These are phyloP conservation scores for Phataginus tetradactyla DNA, from an alignment of 2,797 vertebrate species.

Conservation along the genomic window DNA sequence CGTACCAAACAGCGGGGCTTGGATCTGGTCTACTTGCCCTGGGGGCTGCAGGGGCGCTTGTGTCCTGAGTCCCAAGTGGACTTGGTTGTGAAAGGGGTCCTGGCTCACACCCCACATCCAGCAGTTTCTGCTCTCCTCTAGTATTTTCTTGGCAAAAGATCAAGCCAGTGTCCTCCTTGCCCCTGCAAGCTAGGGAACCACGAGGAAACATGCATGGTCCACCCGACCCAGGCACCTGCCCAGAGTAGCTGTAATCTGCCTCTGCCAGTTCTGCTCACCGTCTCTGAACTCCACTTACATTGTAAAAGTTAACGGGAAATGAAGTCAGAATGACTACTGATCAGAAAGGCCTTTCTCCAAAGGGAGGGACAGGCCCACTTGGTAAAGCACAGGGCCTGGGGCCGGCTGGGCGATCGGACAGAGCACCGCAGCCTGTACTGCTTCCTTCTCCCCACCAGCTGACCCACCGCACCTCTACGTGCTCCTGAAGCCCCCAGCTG, in stretches of 20 bases:
- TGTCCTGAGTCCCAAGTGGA: not conserved
- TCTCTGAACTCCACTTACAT: not conserved
- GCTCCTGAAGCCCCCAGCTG: not conserved
- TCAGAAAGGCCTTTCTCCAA: not conserved
- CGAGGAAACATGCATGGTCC: not conserved
- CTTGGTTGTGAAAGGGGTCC: not conserved
- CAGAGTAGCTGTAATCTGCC: not conserved
- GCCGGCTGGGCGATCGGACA: too few relatives aligned
- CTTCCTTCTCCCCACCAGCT: not conserved
- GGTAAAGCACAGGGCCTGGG: not conserved
- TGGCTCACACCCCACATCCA: not conserved
- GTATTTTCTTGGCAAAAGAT: not conserved
- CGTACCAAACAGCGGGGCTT: not conserved
- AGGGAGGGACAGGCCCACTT: not conserved
- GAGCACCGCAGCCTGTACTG: fast-evolving
- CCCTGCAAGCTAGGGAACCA: not conserved
- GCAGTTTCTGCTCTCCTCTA: not conserved
- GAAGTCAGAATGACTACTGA: not conserved
- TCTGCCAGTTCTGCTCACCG: not conserved
- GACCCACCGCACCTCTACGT: too few relatives aligned
- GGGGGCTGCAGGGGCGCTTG: not conserved
- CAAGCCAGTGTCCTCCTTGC: not conserved
- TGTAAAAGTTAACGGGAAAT: not conserved
- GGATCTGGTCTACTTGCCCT: too few relatives aligned
- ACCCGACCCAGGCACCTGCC: not conserved